Conservation (phyloP, 35 echinoderm and acorn worm genomes). For the Heliocidaris tuberculata region DNA sequence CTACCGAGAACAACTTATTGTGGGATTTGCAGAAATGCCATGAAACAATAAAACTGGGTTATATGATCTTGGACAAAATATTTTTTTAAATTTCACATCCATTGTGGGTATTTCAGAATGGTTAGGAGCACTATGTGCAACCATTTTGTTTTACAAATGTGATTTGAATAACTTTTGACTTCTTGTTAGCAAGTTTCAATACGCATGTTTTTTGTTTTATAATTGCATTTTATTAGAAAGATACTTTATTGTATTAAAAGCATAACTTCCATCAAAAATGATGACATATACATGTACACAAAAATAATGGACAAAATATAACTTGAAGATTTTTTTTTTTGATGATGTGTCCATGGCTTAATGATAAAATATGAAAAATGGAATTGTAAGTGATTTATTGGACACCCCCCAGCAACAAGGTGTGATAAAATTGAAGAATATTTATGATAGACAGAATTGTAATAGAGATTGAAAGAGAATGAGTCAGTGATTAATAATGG, state of each 20-base stretch:
- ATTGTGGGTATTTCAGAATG: too few relatives aligned
- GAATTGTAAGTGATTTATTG: not conserved
- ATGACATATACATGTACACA: not conserved
- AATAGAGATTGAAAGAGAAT: conserved; percentile 4
- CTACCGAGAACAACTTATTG: too few relatives aligned
- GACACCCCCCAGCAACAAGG: not conserved
- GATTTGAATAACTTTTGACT: too few relatives aligned
- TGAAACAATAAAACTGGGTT: too few relatives aligned
- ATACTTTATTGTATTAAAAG: not conserved
- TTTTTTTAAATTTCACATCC: too few relatives aligned
- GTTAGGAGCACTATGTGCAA: too few relatives aligned
- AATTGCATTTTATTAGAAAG: not conserved
- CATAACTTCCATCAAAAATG: not conserved
- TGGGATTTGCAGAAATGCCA: too few relatives aligned
- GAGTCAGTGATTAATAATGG: conserved; percentile 17
- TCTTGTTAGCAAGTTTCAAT: not conserved
- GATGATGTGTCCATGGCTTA: not conserved
- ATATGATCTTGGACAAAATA: too few relatives aligned
- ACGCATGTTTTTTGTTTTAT: not conserved
- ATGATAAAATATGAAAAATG: not conserved
- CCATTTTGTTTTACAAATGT: too few relatives aligned
- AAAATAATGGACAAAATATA: not conserved
- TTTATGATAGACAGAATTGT: not conserved
- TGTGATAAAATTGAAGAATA: not conserved
- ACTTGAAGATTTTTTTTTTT: not conserved